Conservation (phyloP, 2,113 vertebrate species). For the Herpailurus yagouaroundi region DNA sequence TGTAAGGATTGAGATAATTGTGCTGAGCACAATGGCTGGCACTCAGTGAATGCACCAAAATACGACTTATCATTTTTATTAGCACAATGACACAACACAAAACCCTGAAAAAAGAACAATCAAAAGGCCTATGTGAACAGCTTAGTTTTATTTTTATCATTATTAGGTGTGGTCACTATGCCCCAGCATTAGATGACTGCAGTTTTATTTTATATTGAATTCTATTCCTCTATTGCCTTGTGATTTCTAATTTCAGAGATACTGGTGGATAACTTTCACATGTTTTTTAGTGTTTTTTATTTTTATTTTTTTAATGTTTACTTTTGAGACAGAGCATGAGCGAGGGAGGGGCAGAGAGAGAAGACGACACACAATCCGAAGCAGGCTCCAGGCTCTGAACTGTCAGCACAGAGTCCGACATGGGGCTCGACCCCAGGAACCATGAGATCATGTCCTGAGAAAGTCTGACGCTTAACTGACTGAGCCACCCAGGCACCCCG, state of each 20-base stretch:
- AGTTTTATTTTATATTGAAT: background rate
- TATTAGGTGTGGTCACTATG: background rate
- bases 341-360: too few relatives aligned
- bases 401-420: too few relatives aligned
- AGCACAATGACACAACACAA: background rate
- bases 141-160: background rate
- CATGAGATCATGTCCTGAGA: too few relatives aligned
- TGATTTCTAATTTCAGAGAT: background rate
- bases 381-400: too few relatives aligned
- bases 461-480: too few relatives aligned
- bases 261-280: background rate
- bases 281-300: too few relatives aligned
- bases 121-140: background rate
- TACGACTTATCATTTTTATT: background rate
- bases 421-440: too few relatives aligned
- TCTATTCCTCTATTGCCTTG: background rate
- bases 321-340: too few relatives aligned
- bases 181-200: background rate
- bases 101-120: background rate
- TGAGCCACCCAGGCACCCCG: too few relatives aligned
- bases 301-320: too few relatives aligned
- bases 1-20: background rate
- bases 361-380: too few relatives aligned
- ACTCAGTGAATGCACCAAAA: background rate
- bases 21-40: background rate